phyloP scores from a whole-genome alignment of 2,797 vertebrate species.

The Spizella passerina region DNA sequence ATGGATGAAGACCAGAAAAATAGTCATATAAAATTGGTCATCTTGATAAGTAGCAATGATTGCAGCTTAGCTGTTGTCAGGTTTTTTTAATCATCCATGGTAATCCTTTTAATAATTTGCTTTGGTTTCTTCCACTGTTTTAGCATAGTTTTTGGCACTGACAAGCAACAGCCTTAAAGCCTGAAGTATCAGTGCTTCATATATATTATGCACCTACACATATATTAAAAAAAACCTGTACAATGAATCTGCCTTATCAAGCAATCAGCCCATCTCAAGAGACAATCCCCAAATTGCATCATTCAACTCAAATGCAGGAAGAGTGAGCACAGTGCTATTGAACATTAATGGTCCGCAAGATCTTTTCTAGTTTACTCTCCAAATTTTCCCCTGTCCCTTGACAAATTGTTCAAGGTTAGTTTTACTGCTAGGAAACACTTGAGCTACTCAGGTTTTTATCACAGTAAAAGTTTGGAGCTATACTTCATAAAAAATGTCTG shows the following conservation, averaged over 20 bases:
- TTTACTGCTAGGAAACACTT: neutral
- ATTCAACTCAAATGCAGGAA: neutral
- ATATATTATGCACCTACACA: neutral
- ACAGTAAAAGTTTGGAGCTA: neutral
- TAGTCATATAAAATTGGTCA: neutral
- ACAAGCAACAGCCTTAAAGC: neutral
- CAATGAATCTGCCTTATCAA: neutral
- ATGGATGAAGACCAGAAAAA: neutral
- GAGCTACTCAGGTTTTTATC: neutral
- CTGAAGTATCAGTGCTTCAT: neutral
- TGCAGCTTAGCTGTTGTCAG: neutral
- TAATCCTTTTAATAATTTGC: neutral
- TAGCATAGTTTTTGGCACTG: neutral
- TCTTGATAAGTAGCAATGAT: neutral
- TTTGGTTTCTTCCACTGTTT: neutral
- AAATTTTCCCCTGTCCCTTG: neutral
- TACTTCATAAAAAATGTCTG: neutral
- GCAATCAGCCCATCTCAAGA: neutral
- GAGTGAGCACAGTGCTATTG: neutral
- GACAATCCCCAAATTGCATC: neutral
- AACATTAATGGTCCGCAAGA: neutral
- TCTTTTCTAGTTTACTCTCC: neutral
- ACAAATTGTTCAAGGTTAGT: constrained; percentile 2
- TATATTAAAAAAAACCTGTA: neutral
- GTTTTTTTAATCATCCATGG: neutral